These are phyloP conservation scores for Fulica atra DNA, from an alignment of 2,113 vertebrate genomes.

Conservation along the genomic window DNA sequence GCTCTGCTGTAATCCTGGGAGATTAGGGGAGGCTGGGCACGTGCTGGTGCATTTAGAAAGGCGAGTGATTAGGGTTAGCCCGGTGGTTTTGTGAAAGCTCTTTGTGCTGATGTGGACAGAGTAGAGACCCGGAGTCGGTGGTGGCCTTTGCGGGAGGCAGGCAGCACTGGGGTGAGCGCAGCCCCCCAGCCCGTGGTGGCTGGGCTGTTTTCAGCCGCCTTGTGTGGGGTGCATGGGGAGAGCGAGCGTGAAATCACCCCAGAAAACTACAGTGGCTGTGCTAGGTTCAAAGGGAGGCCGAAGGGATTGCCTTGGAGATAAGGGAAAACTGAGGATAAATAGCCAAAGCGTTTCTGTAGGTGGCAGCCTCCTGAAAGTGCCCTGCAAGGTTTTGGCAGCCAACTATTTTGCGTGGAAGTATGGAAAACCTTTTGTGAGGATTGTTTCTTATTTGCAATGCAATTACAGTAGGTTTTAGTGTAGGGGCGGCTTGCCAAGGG, in stretches of 20 bases:
- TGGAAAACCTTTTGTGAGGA: slow-evolving; percentile 63
- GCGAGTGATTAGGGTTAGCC: slow-evolving; percentile 50
- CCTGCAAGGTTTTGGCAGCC: slow-evolving; percentile 41
- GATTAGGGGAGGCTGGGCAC: slow-evolving; percentile 54
- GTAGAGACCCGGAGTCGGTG: background rate
- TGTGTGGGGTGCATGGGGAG: background rate
- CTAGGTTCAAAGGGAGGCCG: background rate
- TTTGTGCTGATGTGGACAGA: slow-evolving; percentile 42
- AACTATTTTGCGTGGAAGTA: slow-evolving; percentile 41
- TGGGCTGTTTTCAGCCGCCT: background rate
- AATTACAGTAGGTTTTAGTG: slow-evolving; percentile 14
- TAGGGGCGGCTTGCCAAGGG: slow-evolving; percentile 40
- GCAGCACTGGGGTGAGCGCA: background rate
- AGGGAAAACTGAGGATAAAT: background rate
- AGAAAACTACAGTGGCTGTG: background rate
- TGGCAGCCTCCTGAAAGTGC: slow-evolving; percentile 55
- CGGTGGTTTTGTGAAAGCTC: slow-evolving; percentile 34
- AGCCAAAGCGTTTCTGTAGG: slow-evolving; percentile 18
- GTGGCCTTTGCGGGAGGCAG: background rate
- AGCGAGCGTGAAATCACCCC: background rate
- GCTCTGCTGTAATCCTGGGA: slow-evolving; percentile 53
- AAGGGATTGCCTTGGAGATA: background rate
- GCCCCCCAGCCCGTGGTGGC: accelerated
- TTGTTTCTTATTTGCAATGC: slow-evolving; percentile 48
- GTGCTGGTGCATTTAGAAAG: slow-evolving; percentile 57